phyloP scores from a whole-genome alignment of 2,888 invertebrate species.

The Cerastis leucographa region DNA sequence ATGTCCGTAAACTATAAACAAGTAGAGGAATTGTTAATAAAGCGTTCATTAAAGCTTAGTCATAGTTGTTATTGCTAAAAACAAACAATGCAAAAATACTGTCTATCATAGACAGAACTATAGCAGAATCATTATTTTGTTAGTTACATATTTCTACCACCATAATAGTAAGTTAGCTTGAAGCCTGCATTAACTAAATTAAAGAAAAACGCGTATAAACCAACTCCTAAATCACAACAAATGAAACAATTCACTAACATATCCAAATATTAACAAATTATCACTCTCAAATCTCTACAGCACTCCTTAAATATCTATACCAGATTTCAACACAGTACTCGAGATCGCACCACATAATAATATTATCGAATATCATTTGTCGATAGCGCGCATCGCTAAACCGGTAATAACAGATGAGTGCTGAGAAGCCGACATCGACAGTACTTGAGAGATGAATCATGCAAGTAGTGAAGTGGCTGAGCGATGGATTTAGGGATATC shows the following conservation, averaged over 20 bases:
- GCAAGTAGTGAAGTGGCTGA: constrained; percentile 43
- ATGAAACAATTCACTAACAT: constrained; percentile 13
- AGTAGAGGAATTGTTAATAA: constrained; percentile 8
- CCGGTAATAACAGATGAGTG: constrained; percentile 59
- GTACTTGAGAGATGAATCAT: constrained; percentile 63
- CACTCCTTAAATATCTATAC: constrained; percentile 36
- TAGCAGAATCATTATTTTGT: neutral
- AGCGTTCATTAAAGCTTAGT: constrained; percentile 22
- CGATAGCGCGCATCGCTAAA: constrained; percentile 55
- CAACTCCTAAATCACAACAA: neutral
- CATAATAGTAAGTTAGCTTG: too few species aligned
- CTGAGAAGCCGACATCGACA: constrained; percentile 44
- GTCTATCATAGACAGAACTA: neutral
- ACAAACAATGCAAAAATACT: constrained; percentile 3
- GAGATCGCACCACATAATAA: constrained; percentile 34
- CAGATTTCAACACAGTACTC: constrained; percentile 53
- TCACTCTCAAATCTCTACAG: constrained; percentile 13
- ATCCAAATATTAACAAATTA: constrained; percentile 24
- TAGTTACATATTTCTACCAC: neutral
- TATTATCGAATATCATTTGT: constrained; percentile 56
- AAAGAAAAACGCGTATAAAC: neutral
- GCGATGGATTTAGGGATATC: constrained; percentile 50
- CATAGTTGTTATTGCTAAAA: neutral
- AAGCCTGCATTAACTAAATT: neutral
- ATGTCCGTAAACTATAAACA: constrained; percentile 8